Conservation (phyloP, 2,888 invertebrate genomes). For the Plutella xylostella region DNA sequence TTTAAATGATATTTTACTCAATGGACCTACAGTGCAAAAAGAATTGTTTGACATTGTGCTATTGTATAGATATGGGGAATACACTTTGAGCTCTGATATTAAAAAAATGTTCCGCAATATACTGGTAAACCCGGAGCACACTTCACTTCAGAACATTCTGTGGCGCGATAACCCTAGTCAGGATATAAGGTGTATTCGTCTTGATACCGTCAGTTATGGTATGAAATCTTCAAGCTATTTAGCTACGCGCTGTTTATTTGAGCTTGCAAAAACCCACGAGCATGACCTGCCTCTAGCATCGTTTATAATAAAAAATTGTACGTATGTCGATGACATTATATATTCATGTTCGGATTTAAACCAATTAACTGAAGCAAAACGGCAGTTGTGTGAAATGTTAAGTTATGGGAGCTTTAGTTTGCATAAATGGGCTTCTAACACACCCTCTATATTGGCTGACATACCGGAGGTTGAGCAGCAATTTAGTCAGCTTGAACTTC, state of each 20-base stretch:
- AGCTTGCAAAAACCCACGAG: constrained; percentile 1
- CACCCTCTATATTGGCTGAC: background rate
- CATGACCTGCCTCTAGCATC: constrained; percentile 6
- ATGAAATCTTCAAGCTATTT: background rate
- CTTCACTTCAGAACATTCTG: constrained; percentile 4
- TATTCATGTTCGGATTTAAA: background rate
- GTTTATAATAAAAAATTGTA: constrained; percentile 8
- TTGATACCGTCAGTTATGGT: constrained; percentile 1
- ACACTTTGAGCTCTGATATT: constrained; percentile 15
- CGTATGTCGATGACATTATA: constrained; percentile 16
- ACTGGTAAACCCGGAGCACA: constrained; percentile 3
- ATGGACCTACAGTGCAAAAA: constrained; percentile 14
- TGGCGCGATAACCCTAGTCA: constrained; percentile 1
- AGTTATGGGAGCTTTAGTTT: background rate
- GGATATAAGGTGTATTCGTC: background rate
- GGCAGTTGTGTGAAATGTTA: background rate
- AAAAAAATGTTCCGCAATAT: constrained; percentile 18
- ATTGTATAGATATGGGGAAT: constrained; percentile 11
- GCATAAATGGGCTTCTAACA: background rate
- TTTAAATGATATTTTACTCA: constrained; percentile 10
- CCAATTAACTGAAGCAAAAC: background rate
- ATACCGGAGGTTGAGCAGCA: constrained; percentile 6
- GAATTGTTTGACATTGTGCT: constrained; percentile 18
- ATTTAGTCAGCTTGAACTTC: constrained; percentile 13
- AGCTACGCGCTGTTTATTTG: background rate